A percentile compares a stretch with the other conserved stretches of the same genome.
Evolutionary conservation across 1,140 invertebrate species (phyloP).

Genomic region (Listronotus bonariensis): DNA sequence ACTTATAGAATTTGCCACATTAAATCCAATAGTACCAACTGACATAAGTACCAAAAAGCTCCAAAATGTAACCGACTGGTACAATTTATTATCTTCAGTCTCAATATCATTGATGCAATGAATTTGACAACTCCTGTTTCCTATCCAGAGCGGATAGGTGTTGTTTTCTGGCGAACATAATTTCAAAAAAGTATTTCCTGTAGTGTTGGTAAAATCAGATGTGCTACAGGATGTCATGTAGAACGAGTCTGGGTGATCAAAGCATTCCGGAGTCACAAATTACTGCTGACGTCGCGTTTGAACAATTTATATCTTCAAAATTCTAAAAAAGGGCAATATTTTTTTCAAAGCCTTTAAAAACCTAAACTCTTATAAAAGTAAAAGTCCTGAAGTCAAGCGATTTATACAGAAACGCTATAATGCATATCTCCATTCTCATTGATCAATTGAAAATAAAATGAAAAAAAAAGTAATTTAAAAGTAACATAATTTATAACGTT

Average conservation of each 20-base stretch:
- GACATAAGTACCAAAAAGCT: slow-evolving; percentile 71
- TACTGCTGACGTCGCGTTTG: slow-evolving; percentile 30
- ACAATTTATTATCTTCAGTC: slow-evolving; percentile 28
- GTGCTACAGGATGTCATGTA: slow-evolving; percentile 12
- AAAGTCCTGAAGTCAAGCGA: too few species aligned
- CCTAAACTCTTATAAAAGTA: too few species aligned
- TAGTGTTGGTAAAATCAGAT: slow-evolving; percentile 10
- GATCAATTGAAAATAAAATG: too few species aligned
- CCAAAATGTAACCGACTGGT: slow-evolving; percentile 65
- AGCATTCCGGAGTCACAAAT: slow-evolving; percentile 40
- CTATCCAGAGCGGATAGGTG: slow-evolving; percentile 5
- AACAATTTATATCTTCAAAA: slow-evolving; percentile 13
- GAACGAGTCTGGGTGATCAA: slow-evolving; percentile 28
- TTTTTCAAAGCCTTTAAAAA: too few species aligned
- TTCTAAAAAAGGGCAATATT: slow-evolving; percentile 14
- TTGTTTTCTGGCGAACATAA: slow-evolving; percentile 24
- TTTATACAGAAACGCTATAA: too few species aligned
- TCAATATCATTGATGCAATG: slow-evolving; percentile 33
- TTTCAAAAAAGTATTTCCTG: not conserved
- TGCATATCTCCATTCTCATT: too few species aligned
- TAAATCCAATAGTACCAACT: slow-evolving; percentile 74
- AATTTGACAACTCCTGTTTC: slow-evolving; percentile 21
- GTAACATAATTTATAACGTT: too few species aligned
- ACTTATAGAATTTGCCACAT: slow-evolving; percentile 75
- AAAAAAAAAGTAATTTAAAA: too few species aligned